phyloP scores from a whole-genome alignment of 92 coral and sea anemone genomes.

The Ricordea florida region DNA sequence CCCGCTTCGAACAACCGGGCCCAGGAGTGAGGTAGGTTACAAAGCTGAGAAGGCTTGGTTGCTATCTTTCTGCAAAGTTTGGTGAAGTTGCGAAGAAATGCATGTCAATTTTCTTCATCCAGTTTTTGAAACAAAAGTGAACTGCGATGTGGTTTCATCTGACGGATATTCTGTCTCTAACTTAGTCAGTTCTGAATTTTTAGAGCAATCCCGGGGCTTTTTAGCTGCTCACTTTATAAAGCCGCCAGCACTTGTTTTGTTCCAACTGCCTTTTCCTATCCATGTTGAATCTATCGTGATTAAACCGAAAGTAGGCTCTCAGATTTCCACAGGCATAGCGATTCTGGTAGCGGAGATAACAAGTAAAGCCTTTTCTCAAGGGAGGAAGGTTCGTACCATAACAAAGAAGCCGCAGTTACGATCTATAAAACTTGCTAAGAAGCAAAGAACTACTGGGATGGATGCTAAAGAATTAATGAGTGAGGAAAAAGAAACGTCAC shows the following conservation, averaged over 20 bases:
- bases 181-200: constrained; percentile 62
- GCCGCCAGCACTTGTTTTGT: constrained; percentile 74
- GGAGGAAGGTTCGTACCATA: background rate
- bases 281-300: constrained; percentile 74
- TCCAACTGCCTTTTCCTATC: constrained; percentile 85
- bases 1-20: too few species aligned
- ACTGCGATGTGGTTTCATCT: constrained; percentile 74
- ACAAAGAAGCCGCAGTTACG: too few species aligned
- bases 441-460: background rate
- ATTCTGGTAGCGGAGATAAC: constrained; percentile 76
- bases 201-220: constrained; percentile 78
- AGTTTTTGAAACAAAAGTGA: constrained; percentile 69
- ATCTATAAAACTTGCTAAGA: background rate
- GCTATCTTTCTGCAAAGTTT: too few species aligned
- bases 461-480: background rate
- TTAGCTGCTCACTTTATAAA: constrained; percentile 91
- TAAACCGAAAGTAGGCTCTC: constrained; percentile 92
- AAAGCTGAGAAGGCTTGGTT: too few species aligned
- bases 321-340: constrained; percentile 87
- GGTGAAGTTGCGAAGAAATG: constrained; percentile 38
- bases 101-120: constrained; percentile 74
- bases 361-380: background rate
- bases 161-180: constrained; percentile 86
- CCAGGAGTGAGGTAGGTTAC: too few species aligned
- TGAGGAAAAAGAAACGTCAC: background rate